Base-by-base conservation (phyloP, 2,797 vertebrate genomes). In the Peromyscus eremicus region DNA sequence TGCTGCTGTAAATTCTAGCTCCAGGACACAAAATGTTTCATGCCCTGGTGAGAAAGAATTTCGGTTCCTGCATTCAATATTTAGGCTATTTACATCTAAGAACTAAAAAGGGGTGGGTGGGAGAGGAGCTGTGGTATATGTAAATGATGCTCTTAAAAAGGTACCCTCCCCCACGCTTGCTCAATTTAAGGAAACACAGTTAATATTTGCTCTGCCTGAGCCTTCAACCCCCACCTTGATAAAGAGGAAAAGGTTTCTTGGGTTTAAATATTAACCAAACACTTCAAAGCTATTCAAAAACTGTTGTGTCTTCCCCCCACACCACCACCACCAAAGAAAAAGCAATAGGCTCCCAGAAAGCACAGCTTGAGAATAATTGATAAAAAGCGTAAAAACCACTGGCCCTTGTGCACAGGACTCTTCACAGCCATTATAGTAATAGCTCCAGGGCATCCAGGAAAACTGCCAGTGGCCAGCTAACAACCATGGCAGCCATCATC, bases 261-360 rank as follows among this genome's bases (percentile, higher is more conserved):
- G 75, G 86, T 32, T 98, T 94, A 98, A 97, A 97, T 88, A 98
- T 97, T 98, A 98, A 98, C 97, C 62, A 92, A 83, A 91, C 29
- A 84, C 57, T 95, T 91, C 66, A 94, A 96, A 93, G 71, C 62
- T 89, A 86, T 90, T 92, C 80, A 93, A 85, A 96, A 92, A 29
- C 25, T 21, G 7, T 86, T 94, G 43, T 6, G 14, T 19, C 25
- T 1, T 5, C 66, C 11, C 10, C 37, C 23, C 71, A 14, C 60
- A 7, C 43, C 17, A 75, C n/a, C n/a, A 0, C 13, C 34, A 71
- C 27, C 62, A 11, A 32, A 4, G 5, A 9, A 37, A 71, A 43
- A 21, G 60, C 19, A 83, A 85, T 29, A 90, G 60, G 46, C 2
- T 66, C 34, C 81, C 82, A 85, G 40, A 90, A 97, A 92, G 25